Conservation (phyloP, 2,888 invertebrate genomes). For the Autographa pulchrina region DNA sequence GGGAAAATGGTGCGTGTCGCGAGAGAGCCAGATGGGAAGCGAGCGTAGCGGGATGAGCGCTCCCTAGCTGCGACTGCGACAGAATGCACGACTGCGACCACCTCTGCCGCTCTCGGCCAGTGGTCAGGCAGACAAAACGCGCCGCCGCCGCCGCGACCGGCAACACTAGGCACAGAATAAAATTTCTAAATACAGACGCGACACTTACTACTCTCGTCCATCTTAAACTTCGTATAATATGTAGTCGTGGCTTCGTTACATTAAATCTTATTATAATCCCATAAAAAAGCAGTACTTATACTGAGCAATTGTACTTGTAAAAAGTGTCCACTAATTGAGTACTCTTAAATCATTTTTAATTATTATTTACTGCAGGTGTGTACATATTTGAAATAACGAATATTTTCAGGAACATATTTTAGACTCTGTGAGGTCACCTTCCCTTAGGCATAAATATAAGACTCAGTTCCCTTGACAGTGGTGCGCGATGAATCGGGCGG, state of each 20-base stretch:
- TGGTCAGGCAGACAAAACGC: conserved; percentile 78
- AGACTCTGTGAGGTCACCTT: conserved; percentile 37
- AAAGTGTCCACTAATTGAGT: too few species aligned
- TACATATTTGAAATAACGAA: too few species aligned
- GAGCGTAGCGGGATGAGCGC: conserved; percentile 68
- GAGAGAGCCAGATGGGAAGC: conserved; percentile 48
- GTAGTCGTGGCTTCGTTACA: too few species aligned
- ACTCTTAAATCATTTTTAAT: too few species aligned
- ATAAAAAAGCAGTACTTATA: too few species aligned
- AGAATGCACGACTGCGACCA: conserved; percentile 73
- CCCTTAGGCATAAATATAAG: conserved; percentile 51
- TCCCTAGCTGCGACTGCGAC: conserved; percentile 76
- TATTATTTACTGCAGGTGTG: too few species aligned
- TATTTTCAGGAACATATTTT: neutral
- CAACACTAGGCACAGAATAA: conserved; percentile 61
- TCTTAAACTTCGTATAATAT: neutral
- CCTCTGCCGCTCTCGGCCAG: conserved; percentile 74
- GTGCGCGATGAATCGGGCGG: conserved; percentile 65
- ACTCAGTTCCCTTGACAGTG: conserved; percentile 28
- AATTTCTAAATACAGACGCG: conserved; percentile 26
- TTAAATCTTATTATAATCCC: too few species aligned
- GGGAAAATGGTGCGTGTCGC: conserved; percentile 71
- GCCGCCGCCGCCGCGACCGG: conserved; percentile 70
- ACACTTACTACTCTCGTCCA: conserved; percentile 5
- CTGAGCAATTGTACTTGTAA: too few species aligned